Conservation (phyloP, 2,888 invertebrate species). For the Tipula unca region DNA sequence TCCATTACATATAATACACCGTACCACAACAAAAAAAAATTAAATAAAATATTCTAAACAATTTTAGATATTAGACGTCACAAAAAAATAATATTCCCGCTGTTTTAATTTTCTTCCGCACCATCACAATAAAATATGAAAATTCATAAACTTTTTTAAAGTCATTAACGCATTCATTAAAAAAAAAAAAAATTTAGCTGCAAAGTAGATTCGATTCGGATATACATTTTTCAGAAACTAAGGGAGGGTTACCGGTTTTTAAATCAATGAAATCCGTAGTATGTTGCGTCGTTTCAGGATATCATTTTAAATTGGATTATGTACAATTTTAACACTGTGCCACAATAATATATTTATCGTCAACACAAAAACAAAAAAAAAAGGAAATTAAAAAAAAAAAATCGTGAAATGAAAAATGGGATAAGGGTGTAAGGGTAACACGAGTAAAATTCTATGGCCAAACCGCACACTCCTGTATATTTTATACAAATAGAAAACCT, state of each 20-base stretch:
- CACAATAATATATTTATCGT: neutral
- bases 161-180: conserved; percentile 14
- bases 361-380: neutral
- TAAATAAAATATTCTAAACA: conserved; percentile 14
- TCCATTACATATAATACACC: neutral
- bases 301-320: conserved; percentile 8
- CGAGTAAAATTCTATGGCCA: neutral
- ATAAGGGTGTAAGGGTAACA: neutral
- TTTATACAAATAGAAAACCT: neutral
- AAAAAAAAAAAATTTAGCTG: neutral
- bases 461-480: neutral
- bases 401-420: neutral
- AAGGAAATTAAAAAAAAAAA: neutral
- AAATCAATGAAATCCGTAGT: neutral
- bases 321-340: neutral
- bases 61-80: neutral
- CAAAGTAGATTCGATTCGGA: neutral
- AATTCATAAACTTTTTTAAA: neutral
- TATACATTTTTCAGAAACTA: neutral
- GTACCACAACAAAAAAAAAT: neutral
- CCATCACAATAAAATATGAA: neutral
- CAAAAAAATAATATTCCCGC: neutral
- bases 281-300: neutral
- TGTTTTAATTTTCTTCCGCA: conserved; percentile 14
- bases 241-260: neutral